Percentiles rank a stretch among this genome's conserved stretches.
phyloP scores from a whole-genome alignment of 2,888 invertebrate genomes.

The Epirrita christyi region DNA sequence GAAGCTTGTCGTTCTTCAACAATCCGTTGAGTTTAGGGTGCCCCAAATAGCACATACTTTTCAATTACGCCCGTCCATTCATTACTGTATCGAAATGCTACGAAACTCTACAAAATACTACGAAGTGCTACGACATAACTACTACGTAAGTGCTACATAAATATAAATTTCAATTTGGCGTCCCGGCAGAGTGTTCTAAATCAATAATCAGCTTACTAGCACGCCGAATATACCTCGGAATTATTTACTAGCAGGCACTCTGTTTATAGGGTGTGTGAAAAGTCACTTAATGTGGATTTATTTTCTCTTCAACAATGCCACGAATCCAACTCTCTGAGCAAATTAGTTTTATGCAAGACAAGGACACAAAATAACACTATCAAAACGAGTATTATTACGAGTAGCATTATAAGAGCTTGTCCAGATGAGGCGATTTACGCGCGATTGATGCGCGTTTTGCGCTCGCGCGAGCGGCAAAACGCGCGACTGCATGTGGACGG shows the following conservation, averaged over 20 bases:
- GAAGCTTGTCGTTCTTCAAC: conserved; percentile 16
- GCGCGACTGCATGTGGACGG: no score
- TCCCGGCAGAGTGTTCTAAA: conserved; percentile 40
- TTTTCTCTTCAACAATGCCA: no score
- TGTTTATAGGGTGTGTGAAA: conserved; percentile 13
- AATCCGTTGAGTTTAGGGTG: conserved; percentile 15
- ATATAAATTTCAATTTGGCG: conserved; percentile 41
- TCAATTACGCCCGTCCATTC: conserved; percentile 40
- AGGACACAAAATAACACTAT: no score
- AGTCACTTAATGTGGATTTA: background rate
- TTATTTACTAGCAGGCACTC: conserved; percentile 38
- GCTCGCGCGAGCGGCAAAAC: no score
- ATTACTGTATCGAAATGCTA: conserved; percentile 33
- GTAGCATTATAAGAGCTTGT: no score
- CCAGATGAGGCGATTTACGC: no score
- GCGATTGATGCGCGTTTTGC: no score
- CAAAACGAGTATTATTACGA: no score
- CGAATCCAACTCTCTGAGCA: no score
- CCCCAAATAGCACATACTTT: conserved; percentile 34
- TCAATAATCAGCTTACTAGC: conserved; percentile 46
- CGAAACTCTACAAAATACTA: conserved; percentile 12
- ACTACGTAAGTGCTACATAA: conserved; percentile 19
- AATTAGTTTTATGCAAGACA: no score
- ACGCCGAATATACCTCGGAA: conserved; percentile 38
- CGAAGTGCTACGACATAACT: conserved; percentile 18